phyloP scores from a whole-genome alignment of 2,113 vertebrate species.

The Melanotaenia duboulayi region DNA sequence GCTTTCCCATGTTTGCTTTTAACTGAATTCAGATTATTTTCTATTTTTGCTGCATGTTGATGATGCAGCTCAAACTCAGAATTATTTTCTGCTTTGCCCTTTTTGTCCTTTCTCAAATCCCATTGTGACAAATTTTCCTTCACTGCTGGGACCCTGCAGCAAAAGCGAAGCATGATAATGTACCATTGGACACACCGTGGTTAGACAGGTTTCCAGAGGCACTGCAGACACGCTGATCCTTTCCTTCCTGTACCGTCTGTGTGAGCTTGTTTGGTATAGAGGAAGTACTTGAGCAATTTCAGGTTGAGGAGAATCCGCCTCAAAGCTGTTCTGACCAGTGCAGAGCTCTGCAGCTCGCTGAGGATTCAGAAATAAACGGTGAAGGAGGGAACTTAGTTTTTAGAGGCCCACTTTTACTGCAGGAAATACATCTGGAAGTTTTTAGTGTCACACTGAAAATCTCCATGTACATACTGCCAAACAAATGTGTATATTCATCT shows the following conservation, averaged over 20 bases:
- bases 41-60: not conserved
- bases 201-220: slow-evolving; percentile 17
- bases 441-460: slow-evolving; percentile 1
- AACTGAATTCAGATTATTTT: not conserved
- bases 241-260: not conserved
- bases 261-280: not conserved
- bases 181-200: slow-evolving; percentile 12
- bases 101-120: slow-evolving; percentile 1
- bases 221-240: not conserved
- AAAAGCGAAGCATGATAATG: slow-evolving; percentile 4
- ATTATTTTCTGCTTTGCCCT: slow-evolving; percentile 4
- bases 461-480: not conserved
- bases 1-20: no score
- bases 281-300: not conserved
- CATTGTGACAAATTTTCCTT: not conserved
- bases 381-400: slow-evolving; percentile 14
- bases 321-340: slow-evolving; percentile 11
- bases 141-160: slow-evolving; percentile 17
- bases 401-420: not conserved
- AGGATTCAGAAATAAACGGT: slow-evolving; percentile 14
- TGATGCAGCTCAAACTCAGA: not conserved
- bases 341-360: slow-evolving; percentile 10
- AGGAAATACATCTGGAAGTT: no score
- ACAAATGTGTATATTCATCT: no score
- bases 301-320: slow-evolving; percentile 12